phyloP scores from a whole-genome alignment of 2,113 vertebrate species.

The Cephalopholis sonnerati region DNA sequence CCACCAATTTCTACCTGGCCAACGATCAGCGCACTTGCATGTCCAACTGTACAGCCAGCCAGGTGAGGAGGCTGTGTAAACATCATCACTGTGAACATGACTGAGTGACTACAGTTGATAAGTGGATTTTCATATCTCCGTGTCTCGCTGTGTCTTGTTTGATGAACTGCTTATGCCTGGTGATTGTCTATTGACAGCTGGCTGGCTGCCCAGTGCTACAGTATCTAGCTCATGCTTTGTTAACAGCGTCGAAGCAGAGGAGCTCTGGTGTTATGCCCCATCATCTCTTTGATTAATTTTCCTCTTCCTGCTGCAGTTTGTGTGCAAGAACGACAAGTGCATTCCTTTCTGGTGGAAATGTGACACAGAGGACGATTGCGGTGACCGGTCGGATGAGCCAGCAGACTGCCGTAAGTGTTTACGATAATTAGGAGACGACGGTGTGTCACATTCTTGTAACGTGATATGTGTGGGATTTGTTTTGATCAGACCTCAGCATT shows the following conservation, averaged over 20 bases:
- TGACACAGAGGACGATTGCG: slow-evolving; percentile 97
- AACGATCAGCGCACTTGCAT: slow-evolving; percentile 92
- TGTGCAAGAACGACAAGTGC: slow-evolving; percentile 99
- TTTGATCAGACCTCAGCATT: neutral
- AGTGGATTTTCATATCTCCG: slow-evolving; percentile 25
- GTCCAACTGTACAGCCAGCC: slow-evolving; percentile 98
- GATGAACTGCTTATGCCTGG: slow-evolving; percentile 34
- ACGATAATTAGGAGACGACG: neutral
- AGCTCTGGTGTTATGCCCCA: neutral
- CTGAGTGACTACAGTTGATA: slow-evolving; percentile 10
- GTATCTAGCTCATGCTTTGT: slow-evolving; percentile 10
- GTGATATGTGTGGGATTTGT: neutral
- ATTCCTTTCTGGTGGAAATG: slow-evolving; percentile 99
- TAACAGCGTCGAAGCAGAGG: neutral
- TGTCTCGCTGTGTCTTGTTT: slow-evolving; percentile 26
- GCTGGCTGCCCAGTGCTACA: slow-evolving; percentile 26
- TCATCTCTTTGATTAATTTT: slow-evolving; percentile 15
- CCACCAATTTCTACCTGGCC: slow-evolving; percentile 97
- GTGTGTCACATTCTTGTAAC: neutral
- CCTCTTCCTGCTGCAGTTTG: slow-evolving; percentile 86
- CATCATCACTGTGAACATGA: slow-evolving; percentile 4
- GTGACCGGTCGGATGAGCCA: slow-evolving; percentile 95
- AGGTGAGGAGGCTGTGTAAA: slow-evolving; percentile 82
- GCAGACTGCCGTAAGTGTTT: slow-evolving; percentile 93
- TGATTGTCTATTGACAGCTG: slow-evolving; percentile 56